These are phyloP conservation scores for Rhabdophis nuchalis DNA, from an alignment of 2,797 vertebrate genomes.

Conservation along the genomic window DNA sequence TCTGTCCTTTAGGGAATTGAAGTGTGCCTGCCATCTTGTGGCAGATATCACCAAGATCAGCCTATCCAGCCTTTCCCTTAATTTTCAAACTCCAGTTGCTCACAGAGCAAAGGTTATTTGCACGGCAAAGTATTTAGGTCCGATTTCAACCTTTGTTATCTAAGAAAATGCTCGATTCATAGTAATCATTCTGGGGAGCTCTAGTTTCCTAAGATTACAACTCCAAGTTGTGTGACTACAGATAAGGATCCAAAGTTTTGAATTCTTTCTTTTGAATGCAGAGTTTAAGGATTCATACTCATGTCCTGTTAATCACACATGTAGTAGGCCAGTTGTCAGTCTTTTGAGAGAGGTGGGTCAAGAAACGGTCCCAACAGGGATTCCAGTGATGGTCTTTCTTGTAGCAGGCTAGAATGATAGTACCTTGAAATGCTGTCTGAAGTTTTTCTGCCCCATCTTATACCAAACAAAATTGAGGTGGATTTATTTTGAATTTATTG, in stretches of 20 bases:
- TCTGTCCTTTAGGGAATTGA: not conserved
- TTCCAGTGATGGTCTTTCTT: not conserved
- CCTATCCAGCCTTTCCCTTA: not conserved
- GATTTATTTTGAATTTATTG: not conserved
- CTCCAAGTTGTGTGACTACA: not conserved
- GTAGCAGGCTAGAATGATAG: not conserved
- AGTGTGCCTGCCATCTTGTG: conserved; percentile 10
- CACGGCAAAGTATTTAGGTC: not conserved
- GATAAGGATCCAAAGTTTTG: not conserved
- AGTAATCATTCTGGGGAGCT: not conserved
- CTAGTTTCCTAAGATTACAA: not conserved
- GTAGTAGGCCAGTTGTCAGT: not conserved
- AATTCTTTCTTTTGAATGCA: not conserved
- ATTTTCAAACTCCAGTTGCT: not conserved
- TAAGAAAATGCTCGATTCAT: not conserved
- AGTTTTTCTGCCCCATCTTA: not conserved
- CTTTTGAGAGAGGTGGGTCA: not conserved
- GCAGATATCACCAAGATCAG: not conserved
- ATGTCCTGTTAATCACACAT: not conserved
- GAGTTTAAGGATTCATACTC: not conserved
- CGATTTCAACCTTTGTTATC: not conserved
- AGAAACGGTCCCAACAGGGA: not conserved
- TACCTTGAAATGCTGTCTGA: not conserved
- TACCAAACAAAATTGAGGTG: not conserved
- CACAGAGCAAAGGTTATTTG: not conserved